Evolutionary conservation across 1,140 invertebrate genomes (phyloP), one percentile per base, ranked within the genome.

Genomic region (Aphidius ervi): DNA sequence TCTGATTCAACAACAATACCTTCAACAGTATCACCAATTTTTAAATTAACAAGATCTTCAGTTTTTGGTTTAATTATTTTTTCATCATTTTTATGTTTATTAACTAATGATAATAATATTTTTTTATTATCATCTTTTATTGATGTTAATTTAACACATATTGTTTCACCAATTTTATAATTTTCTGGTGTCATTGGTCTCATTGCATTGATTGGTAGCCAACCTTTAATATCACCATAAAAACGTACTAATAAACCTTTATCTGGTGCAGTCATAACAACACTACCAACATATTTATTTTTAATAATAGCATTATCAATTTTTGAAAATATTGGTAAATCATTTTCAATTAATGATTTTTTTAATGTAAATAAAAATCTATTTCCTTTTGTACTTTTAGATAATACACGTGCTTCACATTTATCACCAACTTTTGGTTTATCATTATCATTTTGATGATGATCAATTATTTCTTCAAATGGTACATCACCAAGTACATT

Each of bases 141-240:
- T 4, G 63, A 59, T n/a, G 80, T 64, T 9, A 84, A 75, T 2
- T 74, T 77, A 40, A 79, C 81, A 9, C 72, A 73, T 23, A 87
- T 80, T 39, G 86, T 84, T 73, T 88, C 83, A 68, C 62, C 75
- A 65, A 10, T 63, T 40, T 9, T 31, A 53, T 40, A 10, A 40
- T 53, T 40, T 41, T 63, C 82, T 61, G 0, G 77, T 76, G 37
- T 82, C 69, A 50, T 78, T 72, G 20, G 42, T 10, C 42, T 10
- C 42, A 10, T 81, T 1, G 87, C 74, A 56, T 82, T 78, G 5
- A 77, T 70, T 2, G 84, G 80, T 2, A 89, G 70, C 63, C 81
- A 82, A 2, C 85, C 87, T 58, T 76, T 82, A 3, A 86, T 70
- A 55, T 83, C 78, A 48, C 79, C 81, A 67, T 85, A 87, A 73